A percentile compares a stretch with the other conserved stretches of the same genome.
Evolutionary conservation across 2,797 vertebrate species (phyloP).

Genomic region (Anabas testudineus): DNA sequence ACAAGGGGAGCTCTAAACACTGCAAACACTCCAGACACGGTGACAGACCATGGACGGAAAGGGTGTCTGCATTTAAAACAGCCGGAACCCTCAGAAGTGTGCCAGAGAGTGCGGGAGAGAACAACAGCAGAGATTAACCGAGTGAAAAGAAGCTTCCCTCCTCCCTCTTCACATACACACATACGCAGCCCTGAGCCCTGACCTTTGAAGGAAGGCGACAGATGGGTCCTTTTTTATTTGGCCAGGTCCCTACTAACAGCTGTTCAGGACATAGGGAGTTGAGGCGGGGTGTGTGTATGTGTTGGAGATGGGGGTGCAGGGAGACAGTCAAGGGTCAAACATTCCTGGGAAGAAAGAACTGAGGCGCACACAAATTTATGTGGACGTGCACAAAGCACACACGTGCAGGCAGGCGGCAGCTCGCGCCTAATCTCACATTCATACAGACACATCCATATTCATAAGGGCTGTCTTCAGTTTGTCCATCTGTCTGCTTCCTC

Average conservation of each 20-base stretch:
- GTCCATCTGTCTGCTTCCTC: slow-evolving; percentile 68
- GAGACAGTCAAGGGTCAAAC: slow-evolving; percentile 72
- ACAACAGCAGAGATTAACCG: slow-evolving; percentile 69
- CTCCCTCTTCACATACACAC: slow-evolving; percentile 43
- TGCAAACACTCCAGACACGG: slow-evolving; percentile 58
- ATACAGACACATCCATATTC: slow-evolving; percentile 70
- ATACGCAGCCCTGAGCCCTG: slow-evolving; percentile 47
- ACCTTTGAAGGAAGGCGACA: slow-evolving; percentile 83
- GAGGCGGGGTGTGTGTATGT: slow-evolving; percentile 25
- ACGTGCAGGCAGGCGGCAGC: slow-evolving; percentile 41
- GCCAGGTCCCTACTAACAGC: slow-evolving; percentile 79
- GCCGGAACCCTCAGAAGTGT: slow-evolving; percentile 71
- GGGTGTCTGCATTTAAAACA: slow-evolving; percentile 71
- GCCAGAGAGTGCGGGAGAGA: slow-evolving; percentile 64
- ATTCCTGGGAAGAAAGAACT: slow-evolving; percentile 59
- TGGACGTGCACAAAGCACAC: slow-evolving; percentile 47
- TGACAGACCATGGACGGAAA: slow-evolving; percentile 13
- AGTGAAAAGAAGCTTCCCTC: slow-evolving; percentile 68
- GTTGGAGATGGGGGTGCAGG: slow-evolving; percentile 19
- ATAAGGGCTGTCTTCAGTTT: slow-evolving; percentile 46
- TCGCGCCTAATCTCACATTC: slow-evolving; percentile 44
- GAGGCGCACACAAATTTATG: slow-evolving; percentile 51
- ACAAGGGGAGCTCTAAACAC: slow-evolving; percentile 22
- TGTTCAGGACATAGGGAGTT: slow-evolving; percentile 72
- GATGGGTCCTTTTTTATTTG: slow-evolving; percentile 83